phyloP scores from a whole-genome alignment of 2,888 invertebrate genomes.

The Odontomyia ornata region DNA sequence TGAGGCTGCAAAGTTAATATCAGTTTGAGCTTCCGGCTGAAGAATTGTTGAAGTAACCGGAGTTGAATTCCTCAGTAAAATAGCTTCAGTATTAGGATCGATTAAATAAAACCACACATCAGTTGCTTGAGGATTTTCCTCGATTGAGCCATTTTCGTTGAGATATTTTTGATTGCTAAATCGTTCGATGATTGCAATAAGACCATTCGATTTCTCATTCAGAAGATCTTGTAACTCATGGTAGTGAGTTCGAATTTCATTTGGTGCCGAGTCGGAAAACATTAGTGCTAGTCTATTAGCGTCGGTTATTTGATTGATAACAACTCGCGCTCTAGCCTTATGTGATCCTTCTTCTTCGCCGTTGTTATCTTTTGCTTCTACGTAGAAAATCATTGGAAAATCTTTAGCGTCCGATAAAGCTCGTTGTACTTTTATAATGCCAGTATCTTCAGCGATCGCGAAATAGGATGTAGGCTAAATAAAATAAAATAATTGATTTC shows the following conservation, averaged over 20 bases:
- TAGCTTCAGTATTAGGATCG: conserved; percentile 79
- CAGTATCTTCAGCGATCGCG: conserved; percentile 76
- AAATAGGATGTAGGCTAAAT: conserved; percentile 68
- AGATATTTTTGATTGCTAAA: conserved; percentile 80
- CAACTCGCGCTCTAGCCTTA: conserved; percentile 60
- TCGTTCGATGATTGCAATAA: conserved; percentile 83
- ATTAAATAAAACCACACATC: conserved; percentile 89
- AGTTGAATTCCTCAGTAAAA: conserved; percentile 77
- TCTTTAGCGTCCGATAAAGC: conserved; percentile 75
- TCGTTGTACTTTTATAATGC: conserved; percentile 78
- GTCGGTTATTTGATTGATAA: conserved; percentile 77
- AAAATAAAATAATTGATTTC: background rate
- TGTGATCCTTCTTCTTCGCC: conserved; percentile 65
- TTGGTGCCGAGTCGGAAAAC: conserved; percentile 78
- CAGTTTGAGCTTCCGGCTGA: conserved; percentile 71
- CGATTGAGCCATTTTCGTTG: conserved; percentile 77
- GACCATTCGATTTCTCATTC: conserved; percentile 70
- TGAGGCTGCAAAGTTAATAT: conserved; percentile 75
- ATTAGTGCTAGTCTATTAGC: conserved; percentile 81
- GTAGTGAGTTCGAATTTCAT: conserved; percentile 69
- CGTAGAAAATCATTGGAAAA: conserved; percentile 78
- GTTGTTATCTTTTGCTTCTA: conserved; percentile 69
- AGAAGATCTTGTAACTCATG: conserved; percentile 65
- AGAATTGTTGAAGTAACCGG: conserved; percentile 74
- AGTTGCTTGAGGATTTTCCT: conserved; percentile 76